These are phyloP conservation scores for Leptoteleia sp. DNA, from an alignment of 1,140 invertebrate species.

Conservation along the genomic window DNA sequence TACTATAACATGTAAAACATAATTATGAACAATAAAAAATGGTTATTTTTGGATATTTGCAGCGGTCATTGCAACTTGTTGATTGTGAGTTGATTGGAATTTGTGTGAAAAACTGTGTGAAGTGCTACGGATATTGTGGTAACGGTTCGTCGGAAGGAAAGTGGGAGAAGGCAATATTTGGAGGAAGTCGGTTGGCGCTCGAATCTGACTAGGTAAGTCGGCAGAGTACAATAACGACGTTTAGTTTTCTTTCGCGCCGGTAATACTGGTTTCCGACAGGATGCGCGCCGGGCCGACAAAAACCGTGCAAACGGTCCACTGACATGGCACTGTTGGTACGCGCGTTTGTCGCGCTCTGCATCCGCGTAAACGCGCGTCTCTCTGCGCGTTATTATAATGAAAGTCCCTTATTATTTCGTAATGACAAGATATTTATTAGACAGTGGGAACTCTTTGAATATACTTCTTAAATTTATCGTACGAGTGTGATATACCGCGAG, in stretches of 20 bases:
- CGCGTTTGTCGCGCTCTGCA: conserved; percentile 7
- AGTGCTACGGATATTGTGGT: conserved; percentile 20
- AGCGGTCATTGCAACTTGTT: conserved; percentile 9
- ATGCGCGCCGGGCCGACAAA: conserved; percentile 41
- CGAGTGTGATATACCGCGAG: no score
- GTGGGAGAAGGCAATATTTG: conserved; percentile 1
- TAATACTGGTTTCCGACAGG: conserved; percentile 61
- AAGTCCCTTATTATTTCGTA: no score
- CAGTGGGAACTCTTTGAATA: no score
- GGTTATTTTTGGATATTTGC: not conserved
- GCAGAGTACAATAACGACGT: conserved; percentile 27
- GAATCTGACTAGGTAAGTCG: conserved; percentile 49
- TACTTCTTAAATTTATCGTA: no score
- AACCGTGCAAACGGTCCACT: conserved; percentile 43
- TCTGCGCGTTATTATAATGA: no score
- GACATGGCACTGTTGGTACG: conserved; percentile 33
- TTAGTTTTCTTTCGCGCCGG: conserved; percentile 55
- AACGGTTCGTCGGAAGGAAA: not conserved
- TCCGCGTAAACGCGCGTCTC: no score
- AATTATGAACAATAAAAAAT: no score
- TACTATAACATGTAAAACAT: no score
- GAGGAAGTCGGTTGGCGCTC: conserved; percentile 32
- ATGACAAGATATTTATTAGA: no score
- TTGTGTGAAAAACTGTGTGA: conserved; percentile 33
- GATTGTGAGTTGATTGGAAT: conserved; percentile 13